Conservation (phyloP, 2,797 vertebrate genomes). For the Myotis pilosus region DNA sequence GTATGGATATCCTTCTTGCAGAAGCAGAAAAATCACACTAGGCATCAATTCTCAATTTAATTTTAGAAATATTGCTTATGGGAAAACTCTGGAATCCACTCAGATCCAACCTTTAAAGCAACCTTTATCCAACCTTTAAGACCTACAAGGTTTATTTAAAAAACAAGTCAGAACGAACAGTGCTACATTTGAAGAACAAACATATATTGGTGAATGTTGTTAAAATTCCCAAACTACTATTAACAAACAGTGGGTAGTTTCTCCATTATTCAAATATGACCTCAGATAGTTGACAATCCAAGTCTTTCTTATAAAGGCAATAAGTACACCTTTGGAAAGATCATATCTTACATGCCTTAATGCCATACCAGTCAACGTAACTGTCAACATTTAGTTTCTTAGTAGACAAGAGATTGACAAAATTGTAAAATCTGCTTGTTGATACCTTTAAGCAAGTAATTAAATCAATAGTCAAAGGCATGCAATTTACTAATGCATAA, state of each 20-base stretch:
- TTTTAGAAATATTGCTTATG: neutral
- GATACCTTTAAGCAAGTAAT: neutral
- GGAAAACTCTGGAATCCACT: constrained; percentile 20
- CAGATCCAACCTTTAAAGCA: constrained; percentile 28
- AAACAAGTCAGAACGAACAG: neutral
- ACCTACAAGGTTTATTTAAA: neutral
- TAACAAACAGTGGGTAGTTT: neutral
- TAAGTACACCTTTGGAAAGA: constrained; percentile 5
- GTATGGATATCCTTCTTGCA: constrained; percentile 14
- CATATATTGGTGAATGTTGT: neutral
- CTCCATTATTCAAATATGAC: constrained; percentile 17
- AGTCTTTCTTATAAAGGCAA: constrained; percentile 29
- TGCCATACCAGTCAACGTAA: constrained; percentile 15
- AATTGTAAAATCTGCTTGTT: neutral
- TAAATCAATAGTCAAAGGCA: neutral
- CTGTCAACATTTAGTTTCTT: constrained; percentile 36
- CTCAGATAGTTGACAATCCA: neutral
- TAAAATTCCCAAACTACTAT: constrained; percentile 34
- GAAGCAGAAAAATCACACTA: constrained; percentile 36
- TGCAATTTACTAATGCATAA: neutral
- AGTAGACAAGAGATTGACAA: neutral
- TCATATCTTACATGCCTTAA: neutral
- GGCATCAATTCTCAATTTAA: constrained; percentile 38
- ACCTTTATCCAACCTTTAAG: constrained; percentile 33
- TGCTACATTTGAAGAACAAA: neutral